Evolutionary conservation across 2,888 invertebrate species (phyloP).

Genomic region (Shargacucullia verbasci): DNA sequence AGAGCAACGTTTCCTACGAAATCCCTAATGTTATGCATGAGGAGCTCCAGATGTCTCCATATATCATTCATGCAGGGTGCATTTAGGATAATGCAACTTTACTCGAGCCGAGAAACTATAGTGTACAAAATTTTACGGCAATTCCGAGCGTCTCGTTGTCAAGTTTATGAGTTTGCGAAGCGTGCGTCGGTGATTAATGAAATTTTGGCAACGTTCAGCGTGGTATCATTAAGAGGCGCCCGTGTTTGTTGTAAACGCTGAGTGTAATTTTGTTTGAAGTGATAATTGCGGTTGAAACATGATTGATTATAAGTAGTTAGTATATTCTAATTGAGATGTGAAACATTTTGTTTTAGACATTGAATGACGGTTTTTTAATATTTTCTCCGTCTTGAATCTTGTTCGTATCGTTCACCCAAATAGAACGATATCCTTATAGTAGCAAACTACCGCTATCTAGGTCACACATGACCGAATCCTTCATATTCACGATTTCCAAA

Average conservation of each 20-base stretch:
- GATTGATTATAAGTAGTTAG: conserved; percentile 15
- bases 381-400: background rate
- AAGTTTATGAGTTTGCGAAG: conserved; percentile 34
- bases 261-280: conserved; percentile 37
- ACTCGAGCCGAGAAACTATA: conserved; percentile 32
- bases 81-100: conserved; percentile 48
- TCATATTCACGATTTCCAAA: conserved; percentile 13
- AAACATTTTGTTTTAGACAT: conserved; percentile 7
- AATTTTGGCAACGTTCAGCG: conserved; percentile 41
- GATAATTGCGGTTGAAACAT: conserved; percentile 39
- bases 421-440: background rate
- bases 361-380: background rate
- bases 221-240: conserved; percentile 33
- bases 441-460: background rate
- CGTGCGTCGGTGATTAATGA: conserved; percentile 49
- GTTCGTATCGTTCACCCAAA: background rate
- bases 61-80: conserved; percentile 57
- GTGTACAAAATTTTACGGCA: conserved; percentile 27
- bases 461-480: conserved; percentile 6
- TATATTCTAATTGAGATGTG: conserved; percentile 18
- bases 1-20: conserved; percentile 42
- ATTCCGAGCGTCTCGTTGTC: conserved; percentile 29
- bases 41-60: conserved; percentile 44
- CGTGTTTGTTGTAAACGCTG: conserved; percentile 39
- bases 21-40: conserved; percentile 51